Evolutionary conservation across 2,797 vertebrate species (phyloP).

Genomic region (Mionectes olivaceus): DNA sequence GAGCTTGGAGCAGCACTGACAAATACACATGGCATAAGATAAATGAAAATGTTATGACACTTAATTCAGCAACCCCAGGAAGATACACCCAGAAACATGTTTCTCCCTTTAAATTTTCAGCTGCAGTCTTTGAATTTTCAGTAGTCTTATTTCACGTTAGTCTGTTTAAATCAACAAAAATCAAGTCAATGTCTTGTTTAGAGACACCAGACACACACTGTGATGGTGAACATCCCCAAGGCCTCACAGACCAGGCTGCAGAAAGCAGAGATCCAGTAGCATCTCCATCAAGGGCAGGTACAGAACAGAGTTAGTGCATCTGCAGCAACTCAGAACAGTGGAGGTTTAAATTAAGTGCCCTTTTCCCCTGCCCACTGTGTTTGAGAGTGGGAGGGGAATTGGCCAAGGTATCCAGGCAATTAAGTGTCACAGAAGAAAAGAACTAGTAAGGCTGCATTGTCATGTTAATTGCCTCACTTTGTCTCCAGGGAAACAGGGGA

Average conservation of each 20-base stretch:
- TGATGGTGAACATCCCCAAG: background rate
- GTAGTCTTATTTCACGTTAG: background rate
- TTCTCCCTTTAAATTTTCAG: background rate
- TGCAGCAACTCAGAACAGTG: rapidly evolving
- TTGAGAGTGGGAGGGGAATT: too few relatives aligned
- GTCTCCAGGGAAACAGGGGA: too few relatives aligned
- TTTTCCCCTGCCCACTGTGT: too few relatives aligned
- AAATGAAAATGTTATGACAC: background rate
- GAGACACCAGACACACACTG: background rate
- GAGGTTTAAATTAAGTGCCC: background rate
- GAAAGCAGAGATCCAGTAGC: background rate
- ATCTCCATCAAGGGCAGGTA: background rate
- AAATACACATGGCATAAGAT: background rate
- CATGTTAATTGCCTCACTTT: too few relatives aligned
- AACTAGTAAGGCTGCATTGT: too few relatives aligned
- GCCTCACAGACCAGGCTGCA: background rate
- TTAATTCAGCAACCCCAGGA: background rate
- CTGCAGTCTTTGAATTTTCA: background rate
- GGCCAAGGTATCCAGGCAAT: too few relatives aligned
- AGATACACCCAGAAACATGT: background rate
- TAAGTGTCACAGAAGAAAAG: too few relatives aligned
- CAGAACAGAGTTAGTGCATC: background rate
- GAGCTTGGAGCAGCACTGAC: background rate
- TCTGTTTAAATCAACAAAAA: background rate
- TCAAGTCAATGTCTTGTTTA: background rate